These are phyloP conservation scores for Sinocyclocheilus anshuiensis DNA, from an alignment of 2,113 vertebrate species.

Conservation along the genomic window DNA sequence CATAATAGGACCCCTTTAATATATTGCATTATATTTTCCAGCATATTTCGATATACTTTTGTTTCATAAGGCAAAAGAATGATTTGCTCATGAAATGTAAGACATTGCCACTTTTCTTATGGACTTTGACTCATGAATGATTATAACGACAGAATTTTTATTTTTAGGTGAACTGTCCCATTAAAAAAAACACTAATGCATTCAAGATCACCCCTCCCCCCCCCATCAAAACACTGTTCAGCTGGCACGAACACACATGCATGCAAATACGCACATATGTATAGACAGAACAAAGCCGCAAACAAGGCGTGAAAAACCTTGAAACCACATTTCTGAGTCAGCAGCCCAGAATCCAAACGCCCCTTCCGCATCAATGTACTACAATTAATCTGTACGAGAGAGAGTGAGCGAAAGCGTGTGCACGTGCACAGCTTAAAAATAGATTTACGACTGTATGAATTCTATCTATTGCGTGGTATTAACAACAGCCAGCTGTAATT, in stretches of 20 bases:
- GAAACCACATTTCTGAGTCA: conserved; percentile 1
- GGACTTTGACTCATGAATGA: background rate
- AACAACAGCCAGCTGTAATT: conserved; percentile 15
- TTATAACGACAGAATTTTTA: background rate
- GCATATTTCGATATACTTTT: too few species aligned
- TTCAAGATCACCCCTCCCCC: background rate
- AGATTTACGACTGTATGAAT: conserved; percentile 29
- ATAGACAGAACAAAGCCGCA: background rate
- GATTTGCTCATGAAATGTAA: background rate
- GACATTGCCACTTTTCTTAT: background rate
- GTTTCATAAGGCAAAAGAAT: background rate
- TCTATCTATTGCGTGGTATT: background rate
- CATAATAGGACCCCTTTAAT: background rate
- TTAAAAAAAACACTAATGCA: conserved; percentile 10
- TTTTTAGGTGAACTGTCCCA: background rate
- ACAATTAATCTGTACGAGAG: background rate
- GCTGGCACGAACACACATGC: background rate
- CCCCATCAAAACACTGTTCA: background rate
- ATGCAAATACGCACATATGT: background rate
- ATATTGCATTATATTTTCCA: background rate
- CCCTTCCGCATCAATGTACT: background rate
- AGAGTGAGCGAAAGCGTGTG: background rate
- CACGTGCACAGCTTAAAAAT: conserved; percentile 22
- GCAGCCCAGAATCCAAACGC: background rate
- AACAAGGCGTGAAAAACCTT: background rate